A percentile compares a stretch with the other conserved stretches of the same genome.
These are phyloP conservation scores for Xenus cinereus DNA, from an alignment of 2,113 vertebrate genomes.

Conservation along the genomic window DNA sequence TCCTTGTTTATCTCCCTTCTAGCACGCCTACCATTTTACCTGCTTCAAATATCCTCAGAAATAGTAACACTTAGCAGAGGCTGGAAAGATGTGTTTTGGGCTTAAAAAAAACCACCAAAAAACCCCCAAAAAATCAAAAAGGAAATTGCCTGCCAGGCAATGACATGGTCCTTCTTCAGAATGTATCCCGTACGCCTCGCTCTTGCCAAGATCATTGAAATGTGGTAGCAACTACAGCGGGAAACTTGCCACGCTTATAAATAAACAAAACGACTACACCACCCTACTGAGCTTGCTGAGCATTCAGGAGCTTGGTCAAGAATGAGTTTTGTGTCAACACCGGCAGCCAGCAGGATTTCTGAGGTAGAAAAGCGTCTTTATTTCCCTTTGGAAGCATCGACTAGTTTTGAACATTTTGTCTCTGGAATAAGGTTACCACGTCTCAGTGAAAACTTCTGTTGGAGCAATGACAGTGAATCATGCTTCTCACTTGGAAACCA, in stretches of 20 bases:
- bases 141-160: slow-evolving; percentile 24
- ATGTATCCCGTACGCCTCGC: not conserved
- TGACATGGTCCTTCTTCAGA: not conserved
- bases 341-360: slow-evolving; percentile 11
- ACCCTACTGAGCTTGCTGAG: slow-evolving; percentile 29
- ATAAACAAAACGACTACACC: slow-evolving; percentile 38
- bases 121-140: not conserved
- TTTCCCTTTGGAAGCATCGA: not conserved
- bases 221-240: slow-evolving; percentile 30
- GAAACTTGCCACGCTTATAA: slow-evolving; percentile 12
- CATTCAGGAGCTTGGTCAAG: not conserved
- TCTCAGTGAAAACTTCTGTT: not conserved
- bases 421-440: not conserved
- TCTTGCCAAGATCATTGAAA: slow-evolving; percentile 45
- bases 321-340: slow-evolving; percentile 39
- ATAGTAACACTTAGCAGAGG: slow-evolving; percentile 21
- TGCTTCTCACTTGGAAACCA: not conserved
- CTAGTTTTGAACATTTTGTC: not conserved
- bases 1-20: not conserved
- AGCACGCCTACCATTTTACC: not conserved
- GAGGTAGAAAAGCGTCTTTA: slow-evolving; percentile 13
- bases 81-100: not conserved
- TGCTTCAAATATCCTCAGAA: not conserved
- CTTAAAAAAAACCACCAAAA: not conserved
- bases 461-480: not conserved